Evolutionary conservation across 2,797 vertebrate species (phyloP).

Genomic region (Coendou prehensilis): DNA sequence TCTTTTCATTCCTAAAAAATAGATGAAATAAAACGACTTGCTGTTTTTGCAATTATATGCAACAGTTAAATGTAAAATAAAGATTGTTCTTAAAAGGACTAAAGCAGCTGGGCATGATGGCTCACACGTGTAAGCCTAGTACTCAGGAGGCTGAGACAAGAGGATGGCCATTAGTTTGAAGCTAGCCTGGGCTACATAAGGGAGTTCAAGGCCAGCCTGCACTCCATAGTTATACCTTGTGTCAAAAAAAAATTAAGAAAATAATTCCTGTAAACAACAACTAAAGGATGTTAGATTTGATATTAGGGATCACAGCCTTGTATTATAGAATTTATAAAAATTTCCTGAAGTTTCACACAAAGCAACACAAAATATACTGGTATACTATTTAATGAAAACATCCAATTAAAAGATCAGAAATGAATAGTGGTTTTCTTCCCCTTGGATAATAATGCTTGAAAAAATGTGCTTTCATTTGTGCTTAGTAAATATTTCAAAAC

Average conservation of each 20-base stretch:
- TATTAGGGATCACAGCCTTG: background rate
- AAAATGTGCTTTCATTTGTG: background rate
- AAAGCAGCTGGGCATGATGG: background rate
- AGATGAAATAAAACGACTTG: background rate
- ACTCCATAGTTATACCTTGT: background rate
- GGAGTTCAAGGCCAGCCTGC: background rate
- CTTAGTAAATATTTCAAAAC: constrained; percentile 35
- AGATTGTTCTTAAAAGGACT: background rate
- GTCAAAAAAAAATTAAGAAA: no score
- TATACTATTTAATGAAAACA: background rate
- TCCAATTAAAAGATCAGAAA: background rate
- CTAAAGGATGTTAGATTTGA: background rate
- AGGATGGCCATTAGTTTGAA: background rate
- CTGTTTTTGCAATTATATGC: background rate
- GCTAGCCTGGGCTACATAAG: background rate
- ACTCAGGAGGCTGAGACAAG: background rate
- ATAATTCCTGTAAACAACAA: background rate
- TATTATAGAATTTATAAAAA: background rate
- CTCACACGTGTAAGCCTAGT: background rate
- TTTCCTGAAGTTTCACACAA: background rate
- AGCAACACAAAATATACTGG: background rate
- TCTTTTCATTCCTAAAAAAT: background rate
- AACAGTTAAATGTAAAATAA: background rate
- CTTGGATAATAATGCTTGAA: background rate
- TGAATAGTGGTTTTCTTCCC: background rate